Evolutionary conservation across 2,113 vertebrate genomes (phyloP).

Genomic region (Rostratula benghalensis): DNA sequence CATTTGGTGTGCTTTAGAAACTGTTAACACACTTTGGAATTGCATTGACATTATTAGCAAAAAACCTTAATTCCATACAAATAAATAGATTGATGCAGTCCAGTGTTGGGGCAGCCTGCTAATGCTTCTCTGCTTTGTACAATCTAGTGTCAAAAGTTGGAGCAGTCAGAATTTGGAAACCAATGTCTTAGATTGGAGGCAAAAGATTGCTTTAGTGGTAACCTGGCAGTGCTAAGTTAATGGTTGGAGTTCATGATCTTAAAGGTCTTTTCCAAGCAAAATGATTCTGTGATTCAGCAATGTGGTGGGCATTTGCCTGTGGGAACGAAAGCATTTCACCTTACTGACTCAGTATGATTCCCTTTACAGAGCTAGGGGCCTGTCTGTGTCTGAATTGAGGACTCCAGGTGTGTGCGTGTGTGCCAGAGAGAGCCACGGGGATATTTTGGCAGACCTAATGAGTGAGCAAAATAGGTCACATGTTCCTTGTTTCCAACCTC

Average conservation of each 20-base stretch:
- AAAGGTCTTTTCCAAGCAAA: background rate
- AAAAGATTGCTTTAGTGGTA: background rate
- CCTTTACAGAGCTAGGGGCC: background rate
- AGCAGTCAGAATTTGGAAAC: background rate
- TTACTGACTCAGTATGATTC: background rate
- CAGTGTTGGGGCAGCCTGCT: background rate
- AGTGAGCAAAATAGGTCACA: background rate
- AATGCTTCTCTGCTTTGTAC: background rate
- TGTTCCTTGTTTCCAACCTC: background rate
- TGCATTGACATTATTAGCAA: background rate
- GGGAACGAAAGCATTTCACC: background rate
- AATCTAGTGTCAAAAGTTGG: background rate
- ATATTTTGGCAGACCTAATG: background rate
- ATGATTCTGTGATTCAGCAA: background rate
- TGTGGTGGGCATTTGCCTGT: background rate
- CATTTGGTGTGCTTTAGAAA: background rate
- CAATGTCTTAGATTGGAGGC: background rate
- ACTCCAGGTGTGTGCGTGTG: background rate
- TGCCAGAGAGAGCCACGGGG: background rate
- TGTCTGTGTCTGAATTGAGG: background rate
- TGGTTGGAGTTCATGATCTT: background rate
- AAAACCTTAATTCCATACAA: background rate
- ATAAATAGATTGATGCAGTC: background rate
- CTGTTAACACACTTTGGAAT: background rate
- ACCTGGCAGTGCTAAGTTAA: background rate